Percentiles rank a stretch among this genome's conserved stretches.
Evolutionary conservation across 2,888 invertebrate species (phyloP).

Genomic region (Tachina lurida): DNA sequence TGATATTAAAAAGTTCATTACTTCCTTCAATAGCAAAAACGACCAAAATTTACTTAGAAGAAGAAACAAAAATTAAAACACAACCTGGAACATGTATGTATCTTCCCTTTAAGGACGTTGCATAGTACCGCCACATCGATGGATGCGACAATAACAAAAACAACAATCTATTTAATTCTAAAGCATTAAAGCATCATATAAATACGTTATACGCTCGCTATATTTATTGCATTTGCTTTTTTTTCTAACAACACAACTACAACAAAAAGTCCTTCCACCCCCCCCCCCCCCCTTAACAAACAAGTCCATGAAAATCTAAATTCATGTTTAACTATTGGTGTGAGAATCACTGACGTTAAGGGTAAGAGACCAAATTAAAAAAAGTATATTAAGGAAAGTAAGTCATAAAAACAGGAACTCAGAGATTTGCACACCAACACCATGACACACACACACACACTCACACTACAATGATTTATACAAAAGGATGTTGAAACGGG

Average conservation of each 20-base stretch:
- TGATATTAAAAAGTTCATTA: conserved; percentile 79
- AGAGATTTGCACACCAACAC: no score
- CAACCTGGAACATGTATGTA: conserved; percentile 54
- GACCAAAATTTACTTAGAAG: conserved; percentile 53
- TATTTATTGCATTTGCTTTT: conserved; percentile 42
- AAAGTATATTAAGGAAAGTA: conserved; percentile 3
- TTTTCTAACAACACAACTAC: conserved; percentile 1
- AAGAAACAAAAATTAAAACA: conserved; percentile 23
- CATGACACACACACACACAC: not conserved
- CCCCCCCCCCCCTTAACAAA: no score
- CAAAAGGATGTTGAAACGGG: conserved; percentile 28
- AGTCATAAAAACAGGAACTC: conserved; percentile 22
- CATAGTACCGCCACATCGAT: conserved; percentile 4
- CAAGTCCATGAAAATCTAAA: conserved; percentile 15
- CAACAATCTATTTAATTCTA: conserved; percentile 66
- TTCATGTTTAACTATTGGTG: conserved; percentile 9
- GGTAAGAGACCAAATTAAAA: conserved; percentile 17
- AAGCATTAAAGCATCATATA: conserved; percentile 58
- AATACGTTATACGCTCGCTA: conserved; percentile 12
- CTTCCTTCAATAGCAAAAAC: conserved; percentile 74
- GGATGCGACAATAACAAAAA: conserved; percentile 43
- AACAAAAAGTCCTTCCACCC: conserved; percentile 38
- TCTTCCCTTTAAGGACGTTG: conserved; percentile 19
- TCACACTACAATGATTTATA: not conserved
- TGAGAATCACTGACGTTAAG: conserved; percentile 43